Evolutionary conservation across 2,113 vertebrate species (phyloP).

Genomic region (Callopanchax toddi): DNA sequence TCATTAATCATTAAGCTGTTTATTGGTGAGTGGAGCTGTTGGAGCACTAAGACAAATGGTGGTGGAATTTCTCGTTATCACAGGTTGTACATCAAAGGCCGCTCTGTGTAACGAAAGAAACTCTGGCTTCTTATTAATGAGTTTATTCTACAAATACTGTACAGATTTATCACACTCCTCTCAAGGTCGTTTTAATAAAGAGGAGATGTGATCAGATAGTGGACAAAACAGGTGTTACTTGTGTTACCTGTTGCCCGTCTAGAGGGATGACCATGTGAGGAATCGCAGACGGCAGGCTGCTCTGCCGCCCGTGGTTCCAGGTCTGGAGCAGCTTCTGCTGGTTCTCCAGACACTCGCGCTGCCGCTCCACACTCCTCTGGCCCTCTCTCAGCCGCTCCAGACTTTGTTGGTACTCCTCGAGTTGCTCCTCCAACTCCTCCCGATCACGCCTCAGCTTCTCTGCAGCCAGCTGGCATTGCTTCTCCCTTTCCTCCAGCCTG

Average conservation of each 20-base stretch:
- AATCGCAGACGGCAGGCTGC: constrained; percentile 72
- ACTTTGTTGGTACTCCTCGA: constrained; percentile 90
- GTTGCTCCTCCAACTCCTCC: constrained; percentile 84
- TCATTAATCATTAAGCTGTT: constrained; percentile 78
- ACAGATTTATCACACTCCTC: constrained; percentile 1
- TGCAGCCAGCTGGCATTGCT: constrained; percentile 78
- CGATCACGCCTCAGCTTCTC: constrained; percentile 81
- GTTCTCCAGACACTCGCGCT: constrained; percentile 84
- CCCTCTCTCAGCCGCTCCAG: constrained; percentile 91
- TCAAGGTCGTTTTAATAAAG: constrained; percentile 12
- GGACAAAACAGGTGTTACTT: neutral
- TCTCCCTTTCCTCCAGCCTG: constrained; percentile 75
- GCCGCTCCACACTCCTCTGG: constrained; percentile 86
- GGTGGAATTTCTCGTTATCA: constrained; percentile 75
- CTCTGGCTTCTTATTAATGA: too few relatives aligned
- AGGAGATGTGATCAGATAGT: neutral
- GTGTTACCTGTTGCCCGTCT: constrained; percentile 69
- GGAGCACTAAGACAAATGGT: constrained; percentile 62
- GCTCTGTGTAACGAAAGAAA: constrained; percentile 35
- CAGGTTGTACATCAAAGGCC: constrained; percentile 68
- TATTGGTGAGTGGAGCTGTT: constrained; percentile 66
- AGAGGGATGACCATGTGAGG: constrained; percentile 76
- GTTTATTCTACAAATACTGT: too few relatives aligned
- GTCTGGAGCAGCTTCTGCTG: constrained; percentile 77
- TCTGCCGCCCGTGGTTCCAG: constrained; percentile 81